phyloP scores from a whole-genome alignment of 2,113 vertebrate genomes.

The Rhinoderma darwinii region DNA sequence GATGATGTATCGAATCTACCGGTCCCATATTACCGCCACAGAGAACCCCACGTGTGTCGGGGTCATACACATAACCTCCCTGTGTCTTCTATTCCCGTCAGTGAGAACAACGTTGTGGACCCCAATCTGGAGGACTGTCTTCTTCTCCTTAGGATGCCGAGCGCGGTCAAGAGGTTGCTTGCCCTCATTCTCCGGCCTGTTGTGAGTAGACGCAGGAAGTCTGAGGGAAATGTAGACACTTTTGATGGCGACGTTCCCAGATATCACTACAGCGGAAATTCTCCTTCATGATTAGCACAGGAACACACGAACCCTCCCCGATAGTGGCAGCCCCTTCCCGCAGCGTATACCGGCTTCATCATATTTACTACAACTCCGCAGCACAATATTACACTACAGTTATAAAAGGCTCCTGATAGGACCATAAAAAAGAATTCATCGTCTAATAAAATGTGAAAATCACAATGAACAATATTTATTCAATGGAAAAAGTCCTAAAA shows the following conservation, averaged over 20 bases:
- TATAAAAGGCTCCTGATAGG: no score
- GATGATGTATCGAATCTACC: not conserved
- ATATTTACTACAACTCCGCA: no score
- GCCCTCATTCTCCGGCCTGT: constrained; percentile 7
- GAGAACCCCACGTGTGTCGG: not conserved
- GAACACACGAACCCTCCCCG: not conserved
- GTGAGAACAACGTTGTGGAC: constrained; percentile 47
- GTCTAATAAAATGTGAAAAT: no score
- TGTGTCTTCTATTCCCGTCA: not conserved
- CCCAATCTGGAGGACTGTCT: constrained; percentile 33
- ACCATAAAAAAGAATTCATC: no score
- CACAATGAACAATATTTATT: no score
- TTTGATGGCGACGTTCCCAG: not conserved
- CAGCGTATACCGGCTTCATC: no score
- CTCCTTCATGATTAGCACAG: no score
- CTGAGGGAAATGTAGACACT: not conserved
- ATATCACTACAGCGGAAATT: not conserved
- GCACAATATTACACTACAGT: no score
- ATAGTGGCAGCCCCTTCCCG: no score
- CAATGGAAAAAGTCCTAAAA: no score
- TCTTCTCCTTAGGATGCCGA: not conserved
- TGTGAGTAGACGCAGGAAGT: not conserved
- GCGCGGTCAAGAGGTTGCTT: not conserved
- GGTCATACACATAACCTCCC: not conserved
- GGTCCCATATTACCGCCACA: not conserved